Evolutionary conservation across 2,888 invertebrate genomes (phyloP).

Genomic region (Enchytraeus crypticus): DNA sequence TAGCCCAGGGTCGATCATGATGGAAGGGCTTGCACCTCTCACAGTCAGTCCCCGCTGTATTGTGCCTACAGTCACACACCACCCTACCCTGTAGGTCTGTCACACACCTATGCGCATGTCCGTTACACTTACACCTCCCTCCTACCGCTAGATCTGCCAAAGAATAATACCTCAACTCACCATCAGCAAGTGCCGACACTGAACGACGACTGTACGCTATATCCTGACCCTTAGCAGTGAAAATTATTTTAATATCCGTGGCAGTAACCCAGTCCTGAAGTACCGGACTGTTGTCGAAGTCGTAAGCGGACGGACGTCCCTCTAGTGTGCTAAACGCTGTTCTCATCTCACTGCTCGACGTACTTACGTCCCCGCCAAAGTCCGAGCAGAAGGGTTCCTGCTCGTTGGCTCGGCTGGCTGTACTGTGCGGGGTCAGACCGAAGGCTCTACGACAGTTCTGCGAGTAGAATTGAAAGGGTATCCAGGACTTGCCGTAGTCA

Average conservation of each 20-base stretch:
- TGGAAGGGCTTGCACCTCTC: conserved; percentile 84
- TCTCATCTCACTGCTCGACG: too few relatives aligned
- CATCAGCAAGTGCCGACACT: too few relatives aligned
- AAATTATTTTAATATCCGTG: conserved; percentile 77
- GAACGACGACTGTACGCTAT: too few relatives aligned
- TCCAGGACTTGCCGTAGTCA: conserved; percentile 56
- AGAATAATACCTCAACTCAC: conserved; percentile 89
- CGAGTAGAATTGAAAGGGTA: conserved; percentile 57
- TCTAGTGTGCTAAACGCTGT: conserved; percentile 90
- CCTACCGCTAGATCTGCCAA: conserved; percentile 59
- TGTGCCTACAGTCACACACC: conserved; percentile 82
- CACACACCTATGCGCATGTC: conserved; percentile 89
- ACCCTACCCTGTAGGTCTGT: conserved; percentile 53
- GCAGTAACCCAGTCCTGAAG: conserved; percentile 93
- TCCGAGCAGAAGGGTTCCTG: conserved; percentile 93
- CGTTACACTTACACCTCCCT: conserved; percentile 90
- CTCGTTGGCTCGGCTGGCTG: conserved; percentile 67
- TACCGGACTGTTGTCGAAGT: conserved; percentile 79
- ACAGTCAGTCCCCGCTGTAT: conserved; percentile 88
- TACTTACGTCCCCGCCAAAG: conserved; percentile 74
- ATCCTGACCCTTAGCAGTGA: too few relatives aligned
- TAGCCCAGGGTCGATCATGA: conserved; percentile 91
- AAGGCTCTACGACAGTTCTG: conserved; percentile 87
- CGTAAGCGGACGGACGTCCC: conserved; percentile 82
- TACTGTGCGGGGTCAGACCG: conserved; percentile 56